Evolutionary conservation across 2,888 invertebrate species (phyloP).

Genomic region (Drosophila rubida): DNA sequence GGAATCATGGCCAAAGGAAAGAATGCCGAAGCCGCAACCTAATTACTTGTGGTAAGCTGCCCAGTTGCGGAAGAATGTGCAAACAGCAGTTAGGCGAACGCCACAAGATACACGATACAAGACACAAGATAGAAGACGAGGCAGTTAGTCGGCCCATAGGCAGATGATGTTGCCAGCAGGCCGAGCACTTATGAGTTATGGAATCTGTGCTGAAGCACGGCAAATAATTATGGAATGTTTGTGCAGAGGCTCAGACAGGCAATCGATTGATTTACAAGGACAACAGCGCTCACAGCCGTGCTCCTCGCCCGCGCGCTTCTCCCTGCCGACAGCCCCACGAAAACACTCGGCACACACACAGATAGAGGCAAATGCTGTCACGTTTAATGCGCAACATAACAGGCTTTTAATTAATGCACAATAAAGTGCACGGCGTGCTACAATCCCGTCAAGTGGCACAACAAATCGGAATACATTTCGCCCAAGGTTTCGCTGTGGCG

Average conservation of each 20-base stretch:
- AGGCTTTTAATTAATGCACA: conserved; percentile 80
- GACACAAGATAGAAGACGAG: not conserved
- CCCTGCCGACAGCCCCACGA: no score
- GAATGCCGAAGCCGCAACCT: conserved; percentile 79
- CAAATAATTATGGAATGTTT: conserved; percentile 78
- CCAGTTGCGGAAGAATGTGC: conserved; percentile 56
- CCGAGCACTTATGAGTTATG: conserved; percentile 53
- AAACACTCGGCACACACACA: no score
- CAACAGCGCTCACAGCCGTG: conserved; percentile 21
- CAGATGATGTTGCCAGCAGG: not conserved
- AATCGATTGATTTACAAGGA: conserved; percentile 78
- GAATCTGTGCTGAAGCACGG: conserved; percentile 71
- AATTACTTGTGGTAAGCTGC: conserved; percentile 77
- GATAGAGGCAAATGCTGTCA: conserved; percentile 34
- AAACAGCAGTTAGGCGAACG: conserved; percentile 29
- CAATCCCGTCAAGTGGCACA: conserved; percentile 55
- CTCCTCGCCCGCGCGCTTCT: not conserved
- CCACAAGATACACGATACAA: not conserved
- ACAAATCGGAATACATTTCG: conserved; percentile 64
- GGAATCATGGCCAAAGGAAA: conserved; percentile 77
- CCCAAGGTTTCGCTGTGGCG: conserved; percentile 52
- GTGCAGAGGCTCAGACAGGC: conserved; percentile 27
- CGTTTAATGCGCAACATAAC: conserved; percentile 70
- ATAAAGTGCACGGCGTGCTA: conserved; percentile 52
- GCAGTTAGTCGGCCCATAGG: conserved; percentile 10